Conservation (phyloP, 2,113 vertebrate species). For the Dromas ardeola region DNA sequence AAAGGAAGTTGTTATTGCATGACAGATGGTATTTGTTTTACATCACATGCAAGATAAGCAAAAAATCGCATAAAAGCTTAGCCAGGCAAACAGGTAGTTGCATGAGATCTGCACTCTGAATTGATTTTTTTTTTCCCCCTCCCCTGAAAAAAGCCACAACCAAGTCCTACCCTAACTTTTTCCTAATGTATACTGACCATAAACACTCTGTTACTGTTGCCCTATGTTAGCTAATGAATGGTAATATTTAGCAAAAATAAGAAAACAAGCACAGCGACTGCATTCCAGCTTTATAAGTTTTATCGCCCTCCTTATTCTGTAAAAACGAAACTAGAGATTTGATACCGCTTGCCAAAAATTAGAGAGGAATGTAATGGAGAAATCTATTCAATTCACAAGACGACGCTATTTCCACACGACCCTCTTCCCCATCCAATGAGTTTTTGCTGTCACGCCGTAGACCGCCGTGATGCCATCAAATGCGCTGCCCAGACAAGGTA, state of each 20-base stretch:
- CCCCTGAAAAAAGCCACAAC: background rate
- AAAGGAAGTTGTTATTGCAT: constrained; percentile 46
- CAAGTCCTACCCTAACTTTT: background rate
- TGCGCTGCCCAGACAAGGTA: rapidly evolving
- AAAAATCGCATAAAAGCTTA: constrained; percentile 20
- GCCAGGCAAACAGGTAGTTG: constrained; percentile 30
- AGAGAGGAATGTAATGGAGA: background rate
- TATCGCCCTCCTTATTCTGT: background rate
- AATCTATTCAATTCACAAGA: background rate
- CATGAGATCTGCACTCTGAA: background rate
- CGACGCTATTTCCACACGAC: rapidly evolving
- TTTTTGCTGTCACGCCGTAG: rapidly evolving
- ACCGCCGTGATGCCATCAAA: background rate
- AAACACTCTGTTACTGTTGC: rapidly evolving
- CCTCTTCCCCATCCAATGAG: background rate
- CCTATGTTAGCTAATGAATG: background rate
- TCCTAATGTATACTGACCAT: background rate
- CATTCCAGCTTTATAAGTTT: background rate
- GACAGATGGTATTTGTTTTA: constrained; percentile 75
- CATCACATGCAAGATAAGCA: constrained; percentile 70
- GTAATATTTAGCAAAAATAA: background rate
- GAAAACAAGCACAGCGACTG: background rate
- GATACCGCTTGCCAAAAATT: background rate
- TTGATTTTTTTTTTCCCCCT: background rate
- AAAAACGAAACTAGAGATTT: background rate